Percentiles rank a stretch among this genome's conserved stretches.
phyloP scores from a whole-genome alignment of 2,888 invertebrate genomes.

The Palloptera scutellata region DNA sequence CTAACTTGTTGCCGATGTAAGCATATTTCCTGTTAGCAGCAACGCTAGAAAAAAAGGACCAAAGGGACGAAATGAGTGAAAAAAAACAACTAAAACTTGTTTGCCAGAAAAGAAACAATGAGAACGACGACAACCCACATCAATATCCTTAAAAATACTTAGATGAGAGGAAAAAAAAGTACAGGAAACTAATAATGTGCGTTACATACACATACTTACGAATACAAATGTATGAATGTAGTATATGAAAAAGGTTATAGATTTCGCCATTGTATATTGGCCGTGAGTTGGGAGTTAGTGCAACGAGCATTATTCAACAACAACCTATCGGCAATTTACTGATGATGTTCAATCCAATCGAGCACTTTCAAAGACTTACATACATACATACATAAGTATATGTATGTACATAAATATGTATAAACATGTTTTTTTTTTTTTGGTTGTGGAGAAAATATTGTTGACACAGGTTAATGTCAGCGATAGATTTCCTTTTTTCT shows the following conservation, averaged over 20 bases:
- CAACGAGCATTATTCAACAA: no score
- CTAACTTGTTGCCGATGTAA: no score
- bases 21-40: no score
- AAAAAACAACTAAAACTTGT: background rate
- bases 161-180: conserved; percentile 10
- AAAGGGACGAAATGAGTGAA: no score
- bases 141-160: background rate
- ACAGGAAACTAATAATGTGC: conserved; percentile 5
- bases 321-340: no score
- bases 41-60: no score
- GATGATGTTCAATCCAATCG: no score
- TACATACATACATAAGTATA: no score
- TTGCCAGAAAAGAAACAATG: background rate
- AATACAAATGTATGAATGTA: background rate
- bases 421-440: background rate
- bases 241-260: background rate
- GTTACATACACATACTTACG: background rate
- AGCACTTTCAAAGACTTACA: no score
- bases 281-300: no score
- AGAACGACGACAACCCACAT: background rate
- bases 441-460: background rate
- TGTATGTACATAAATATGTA: no score
- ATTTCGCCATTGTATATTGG: no score
- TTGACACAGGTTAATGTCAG: conserved; percentile 23
- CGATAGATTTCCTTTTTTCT: conserved; percentile 15